Base-by-base conservation (phyloP, 2,113 vertebrate genomes). In the Sorex araneus region DNA sequence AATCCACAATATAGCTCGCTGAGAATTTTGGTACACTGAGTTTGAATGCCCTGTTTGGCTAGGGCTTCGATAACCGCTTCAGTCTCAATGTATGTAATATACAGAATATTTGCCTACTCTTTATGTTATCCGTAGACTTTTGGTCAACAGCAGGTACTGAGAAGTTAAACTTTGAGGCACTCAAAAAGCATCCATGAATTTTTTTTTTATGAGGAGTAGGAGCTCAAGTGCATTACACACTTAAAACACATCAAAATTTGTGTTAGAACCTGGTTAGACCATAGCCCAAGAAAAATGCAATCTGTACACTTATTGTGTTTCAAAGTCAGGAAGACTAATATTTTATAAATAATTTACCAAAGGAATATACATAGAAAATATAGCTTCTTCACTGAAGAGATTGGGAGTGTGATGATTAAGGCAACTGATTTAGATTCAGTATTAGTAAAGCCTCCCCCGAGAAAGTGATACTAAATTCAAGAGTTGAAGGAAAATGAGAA, bases 381-480 rank as follows among this genome's bases (percentile, higher is more conserved):
- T 50, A 50, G 47, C 10, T 50, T 50, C 45, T 19, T 85, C 78
- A 70, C 15, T 75, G 43, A 90, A 82, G 60, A 79, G 85, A 40
- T n/a, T 76, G 60, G 77, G 28, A 89, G 10, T 30, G 6, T 12
- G 15, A 92, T 91, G 64, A 87, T 66, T 63, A 23, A 89, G 50
- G 45, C 13, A 66, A 28, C 7, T 70, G 34, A 87, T 10, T 64
- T 78, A 71, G 67, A 91, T 82, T 78, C 27, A 6, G 50, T 43
- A 73, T 78, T 5, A 69, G 10, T 75, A 63, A 78, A 83, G 40
- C 2, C 12, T 78, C 57, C 64, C 43, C 32, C 50, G 34, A 87
- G 40, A 76, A 86, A 87, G 50, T 81, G 15, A 34, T 84, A 36
- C 40, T 64, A 87, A 91, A 66, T 69, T 77, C 75, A 36, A 87